Evolutionary conservation across 2,113 vertebrate species (phyloP).

Genomic region (Nothoprocta pentlandii): DNA sequence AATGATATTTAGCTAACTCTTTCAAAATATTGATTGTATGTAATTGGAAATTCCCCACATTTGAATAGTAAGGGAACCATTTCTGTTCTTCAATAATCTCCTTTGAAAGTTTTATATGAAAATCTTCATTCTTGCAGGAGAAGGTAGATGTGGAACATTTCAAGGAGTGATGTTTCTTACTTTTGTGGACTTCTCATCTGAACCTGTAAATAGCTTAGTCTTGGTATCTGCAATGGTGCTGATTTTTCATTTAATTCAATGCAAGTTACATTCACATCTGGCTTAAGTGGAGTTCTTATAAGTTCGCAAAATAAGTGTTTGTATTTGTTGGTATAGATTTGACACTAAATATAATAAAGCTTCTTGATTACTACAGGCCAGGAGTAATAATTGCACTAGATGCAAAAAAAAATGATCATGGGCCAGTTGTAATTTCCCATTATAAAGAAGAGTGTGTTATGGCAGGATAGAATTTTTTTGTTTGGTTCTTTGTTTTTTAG

Average conservation of each 20-base stretch:
- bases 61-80: neutral
- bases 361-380: too few relatives aligned
- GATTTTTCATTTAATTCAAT: neutral
- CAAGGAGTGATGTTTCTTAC: neutral
- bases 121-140: neutral
- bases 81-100: neutral
- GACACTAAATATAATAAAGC: too few relatives aligned
- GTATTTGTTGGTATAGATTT: neutral
- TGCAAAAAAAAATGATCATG: neutral
- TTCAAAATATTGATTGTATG: neutral
- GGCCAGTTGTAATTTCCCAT: neutral
- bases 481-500: neutral
- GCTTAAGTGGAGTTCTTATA: rapidly evolving
- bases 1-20: neutral
- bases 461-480: neutral
- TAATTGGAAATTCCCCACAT: neutral
- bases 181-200: neutral
- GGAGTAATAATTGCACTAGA: neutral
- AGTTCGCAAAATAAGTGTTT: neutral
- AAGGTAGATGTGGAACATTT: neutral
- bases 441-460: neutral
- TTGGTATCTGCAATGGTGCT: neutral
- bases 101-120: neutral
- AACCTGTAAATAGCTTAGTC: neutral
- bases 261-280: neutral